Percentiles rank a stretch among this genome's conserved stretches.
phyloP scores from a whole-genome alignment of 2,797 vertebrate species.

The Liasis olivaceus region DNA sequence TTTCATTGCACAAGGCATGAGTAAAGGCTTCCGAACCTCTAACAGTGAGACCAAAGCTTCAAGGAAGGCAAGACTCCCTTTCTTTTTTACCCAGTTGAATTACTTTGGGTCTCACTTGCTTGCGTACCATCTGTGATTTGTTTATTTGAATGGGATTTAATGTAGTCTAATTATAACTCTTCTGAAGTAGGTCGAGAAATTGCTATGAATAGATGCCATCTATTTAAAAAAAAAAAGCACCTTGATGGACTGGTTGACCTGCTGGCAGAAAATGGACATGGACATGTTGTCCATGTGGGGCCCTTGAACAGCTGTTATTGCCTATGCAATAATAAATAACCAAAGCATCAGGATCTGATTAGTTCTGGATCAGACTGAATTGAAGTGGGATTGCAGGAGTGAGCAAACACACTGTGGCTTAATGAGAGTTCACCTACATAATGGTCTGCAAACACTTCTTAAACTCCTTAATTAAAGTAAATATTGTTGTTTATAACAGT shows the following conservation, averaged over 20 bases:
- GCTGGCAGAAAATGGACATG: slow-evolving; percentile 53
- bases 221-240: slow-evolving; percentile 49
- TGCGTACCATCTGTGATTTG: slow-evolving; percentile 56
- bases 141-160: slow-evolving; percentile 61
- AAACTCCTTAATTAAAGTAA: background rate
- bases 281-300: slow-evolving; percentile 48
- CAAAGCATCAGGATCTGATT: background rate
- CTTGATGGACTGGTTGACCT: slow-evolving; percentile 27
- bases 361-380: rapidly evolving
- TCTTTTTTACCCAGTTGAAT: slow-evolving; percentile 44
- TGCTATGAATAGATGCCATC: slow-evolving; percentile 55
- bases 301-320: slow-evolving; percentile 58
- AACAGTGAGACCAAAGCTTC: slow-evolving; percentile 4
- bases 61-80: slow-evolving; percentile 15
- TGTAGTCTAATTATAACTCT: slow-evolving; percentile 69
- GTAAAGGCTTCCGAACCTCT: slow-evolving; percentile 1
- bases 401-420: slow-evolving; percentile 11
- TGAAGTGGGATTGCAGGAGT: slow-evolving; percentile 1
- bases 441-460: background rate
- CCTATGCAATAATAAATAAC: slow-evolving; percentile 61
- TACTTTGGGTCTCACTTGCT: slow-evolving; percentile 28
- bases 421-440: background rate
- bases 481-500: background rate
- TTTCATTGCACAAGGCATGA: background rate
- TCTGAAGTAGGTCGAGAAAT: slow-evolving; percentile 49